Evolutionary conservation across 2,797 vertebrate species (phyloP), one percentile per base, ranked within the genome.

Genomic region (Onychomys arenicola): DNA sequence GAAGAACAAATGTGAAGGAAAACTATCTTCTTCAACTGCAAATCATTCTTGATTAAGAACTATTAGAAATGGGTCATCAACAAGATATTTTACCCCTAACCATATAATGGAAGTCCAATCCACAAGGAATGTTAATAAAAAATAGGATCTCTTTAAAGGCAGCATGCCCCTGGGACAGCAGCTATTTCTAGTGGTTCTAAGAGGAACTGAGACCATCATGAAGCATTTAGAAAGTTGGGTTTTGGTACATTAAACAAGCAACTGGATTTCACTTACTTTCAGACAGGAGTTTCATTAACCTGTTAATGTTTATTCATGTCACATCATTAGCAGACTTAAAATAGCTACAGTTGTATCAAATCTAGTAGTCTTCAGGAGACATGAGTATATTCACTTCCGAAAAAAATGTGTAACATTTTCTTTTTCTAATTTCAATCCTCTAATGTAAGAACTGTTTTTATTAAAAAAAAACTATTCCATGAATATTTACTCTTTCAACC

Each of bases 211-310:
- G 80, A 76, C 27, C 25, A 93, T 92, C 82, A 90, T 40, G 89
- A 94, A 94, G 49, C 43, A 88, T 91, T 91, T 94, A 91, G 19
- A 93, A 96, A 49, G 27, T 85, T 85, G 37, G 25, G 59, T 89
- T 92, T 96, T 49, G 90, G 90, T 93, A 96, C 90, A 95, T 94
- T 96, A 73, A 97, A 93, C 94, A 93, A 96, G 76, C 71, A 96
- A 96, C 80, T 90, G 16, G 59, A 94, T 97, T 90, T 95, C 63
- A 77, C 46, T 90, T 95, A 90, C 91, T 95, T 97, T 94, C 27
- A 95, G 83, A 86, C 8, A 90, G 81, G 91, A 43, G 19, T 86
- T 96, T 97, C 81, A 97, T 94, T 96, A 95, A 75, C 52, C 73
- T 94, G 52, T 90, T 97, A 88, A 94, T 94, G 80, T 95, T 92